These are phyloP conservation scores for Anisognathus igniventris DNA, from an alignment of 2,797 vertebrate genomes.

Conservation along the genomic window DNA sequence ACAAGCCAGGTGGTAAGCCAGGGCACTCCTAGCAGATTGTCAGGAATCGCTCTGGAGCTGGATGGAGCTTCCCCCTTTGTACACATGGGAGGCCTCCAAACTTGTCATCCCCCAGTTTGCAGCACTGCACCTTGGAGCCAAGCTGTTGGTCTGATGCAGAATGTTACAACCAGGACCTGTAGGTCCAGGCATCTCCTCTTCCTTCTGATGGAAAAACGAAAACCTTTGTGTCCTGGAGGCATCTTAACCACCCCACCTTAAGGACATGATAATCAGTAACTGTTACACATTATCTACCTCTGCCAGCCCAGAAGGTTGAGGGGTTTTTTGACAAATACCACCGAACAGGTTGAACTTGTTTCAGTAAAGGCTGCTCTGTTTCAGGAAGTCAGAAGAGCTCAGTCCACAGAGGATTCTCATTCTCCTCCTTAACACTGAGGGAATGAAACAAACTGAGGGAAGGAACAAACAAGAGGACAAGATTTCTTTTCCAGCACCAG, in stretches of 20 bases:
- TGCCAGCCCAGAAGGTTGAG: neutral
- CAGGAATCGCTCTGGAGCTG: neutral
- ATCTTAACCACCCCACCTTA: neutral
- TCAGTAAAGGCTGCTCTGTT: neutral
- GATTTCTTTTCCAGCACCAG: slow-evolving; percentile 57
- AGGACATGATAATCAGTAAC: neutral
- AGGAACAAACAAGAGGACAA: neutral
- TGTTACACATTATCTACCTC: neutral
- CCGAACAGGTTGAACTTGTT: slow-evolving; percentile 39
- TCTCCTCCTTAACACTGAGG: slow-evolving; percentile 12
- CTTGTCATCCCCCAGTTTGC: neutral
- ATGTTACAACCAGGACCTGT: neutral
- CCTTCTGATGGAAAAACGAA: neutral
- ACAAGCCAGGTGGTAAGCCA: neutral
- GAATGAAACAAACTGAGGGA: neutral
- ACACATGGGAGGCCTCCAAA: neutral
- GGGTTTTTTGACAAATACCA: neutral
- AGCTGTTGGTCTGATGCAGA: neutral
- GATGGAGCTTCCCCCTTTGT: neutral
- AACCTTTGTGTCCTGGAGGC: neutral
- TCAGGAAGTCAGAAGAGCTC: neutral
- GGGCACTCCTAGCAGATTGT: neutral
- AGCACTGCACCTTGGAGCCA: neutral
- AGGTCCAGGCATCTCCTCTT: neutral
- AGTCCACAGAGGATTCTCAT: neutral